Evolutionary conservation across 2,797 vertebrate species (phyloP).

Genomic region (Scolopax rusticola): DNA sequence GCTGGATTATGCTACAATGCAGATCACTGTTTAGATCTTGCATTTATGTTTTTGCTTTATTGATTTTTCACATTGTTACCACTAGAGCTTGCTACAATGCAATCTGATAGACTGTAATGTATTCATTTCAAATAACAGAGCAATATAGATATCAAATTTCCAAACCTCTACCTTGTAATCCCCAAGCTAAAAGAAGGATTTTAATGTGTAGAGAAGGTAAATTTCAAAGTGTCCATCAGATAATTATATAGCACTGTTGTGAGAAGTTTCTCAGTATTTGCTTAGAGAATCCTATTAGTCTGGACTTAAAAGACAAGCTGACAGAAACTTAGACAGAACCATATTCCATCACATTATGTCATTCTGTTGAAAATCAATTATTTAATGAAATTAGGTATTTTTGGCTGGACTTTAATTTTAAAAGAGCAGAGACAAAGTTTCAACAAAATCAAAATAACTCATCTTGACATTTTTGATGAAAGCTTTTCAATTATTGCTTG

Average conservation of each 20-base stretch:
- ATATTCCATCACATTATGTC: background rate
- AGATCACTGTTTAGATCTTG: background rate
- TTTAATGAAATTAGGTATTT: background rate
- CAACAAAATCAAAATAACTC: background rate
- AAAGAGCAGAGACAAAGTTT: background rate
- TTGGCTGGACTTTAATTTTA: background rate
- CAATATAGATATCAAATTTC: constrained; percentile 28
- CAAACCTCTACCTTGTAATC: background rate
- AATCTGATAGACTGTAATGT: constrained; percentile 22
- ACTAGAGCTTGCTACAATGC: constrained; percentile 67
- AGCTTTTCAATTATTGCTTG: background rate
- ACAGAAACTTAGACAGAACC: background rate
- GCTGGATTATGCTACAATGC: background rate
- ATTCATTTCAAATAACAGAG: background rate
- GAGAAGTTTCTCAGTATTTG: background rate
- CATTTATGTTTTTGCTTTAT: constrained; percentile 8
- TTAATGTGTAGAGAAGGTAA: constrained; percentile 10
- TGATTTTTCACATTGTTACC: constrained; percentile 49
- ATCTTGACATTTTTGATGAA: background rate
- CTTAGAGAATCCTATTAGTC: constrained; percentile 47
- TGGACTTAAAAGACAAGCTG: background rate
- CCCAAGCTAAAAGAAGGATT: constrained; percentile 37
- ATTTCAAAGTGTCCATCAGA: constrained; percentile 32
- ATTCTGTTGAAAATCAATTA: constrained; percentile 25
- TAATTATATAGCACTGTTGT: constrained; percentile 22